Percentiles rank a stretch among this genome's conserved stretches.
Conservation (phyloP, 2,113 vertebrate species). For the Ranitomeya imitator region DNA sequence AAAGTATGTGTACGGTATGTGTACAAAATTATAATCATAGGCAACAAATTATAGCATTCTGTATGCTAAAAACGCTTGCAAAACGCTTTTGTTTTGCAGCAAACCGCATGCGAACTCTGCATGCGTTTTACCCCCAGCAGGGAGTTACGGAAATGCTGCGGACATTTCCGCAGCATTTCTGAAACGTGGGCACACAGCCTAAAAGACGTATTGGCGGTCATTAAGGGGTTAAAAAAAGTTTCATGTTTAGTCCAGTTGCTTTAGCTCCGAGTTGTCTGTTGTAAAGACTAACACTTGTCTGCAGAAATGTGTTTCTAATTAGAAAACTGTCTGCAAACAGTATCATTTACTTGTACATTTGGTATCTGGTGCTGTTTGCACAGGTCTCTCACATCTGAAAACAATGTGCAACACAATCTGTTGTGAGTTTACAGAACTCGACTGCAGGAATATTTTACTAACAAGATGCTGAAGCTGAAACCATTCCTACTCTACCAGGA, state of each 20-base stretch:
- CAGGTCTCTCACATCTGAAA: slow-evolving; percentile 54
- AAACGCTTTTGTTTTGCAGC: too few relatives aligned
- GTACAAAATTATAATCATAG: too few relatives aligned
- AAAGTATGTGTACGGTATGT: too few relatives aligned
- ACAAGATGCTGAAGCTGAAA: slow-evolving; percentile 56
- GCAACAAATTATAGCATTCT: too few relatives aligned
- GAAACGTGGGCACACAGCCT: too few relatives aligned
- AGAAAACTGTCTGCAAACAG: slow-evolving; percentile 52
- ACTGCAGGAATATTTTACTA: slow-evolving; percentile 58
- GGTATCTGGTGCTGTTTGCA: slow-evolving; percentile 52
- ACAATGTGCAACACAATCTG: slow-evolving; percentile 58
- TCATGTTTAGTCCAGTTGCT: slow-evolving; percentile 12
- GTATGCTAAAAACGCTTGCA: too few relatives aligned
- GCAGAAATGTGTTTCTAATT: slow-evolving; percentile 52
- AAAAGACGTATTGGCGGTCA: neutral
- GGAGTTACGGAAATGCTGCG: too few relatives aligned
- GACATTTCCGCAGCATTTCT: too few relatives aligned
- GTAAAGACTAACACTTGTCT: slow-evolving; percentile 41
- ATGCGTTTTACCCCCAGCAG: too few relatives aligned
- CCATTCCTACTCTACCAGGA: slow-evolving; percentile 55
- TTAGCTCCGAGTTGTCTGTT: neutral
- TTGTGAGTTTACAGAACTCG: slow-evolving; percentile 55
- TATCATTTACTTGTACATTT: slow-evolving; percentile 53
- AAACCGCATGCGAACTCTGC: too few relatives aligned
- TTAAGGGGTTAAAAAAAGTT: neutral